phyloP scores from a whole-genome alignment of 1,140 invertebrate genomes.

The Neuroterus valhalla region DNA sequence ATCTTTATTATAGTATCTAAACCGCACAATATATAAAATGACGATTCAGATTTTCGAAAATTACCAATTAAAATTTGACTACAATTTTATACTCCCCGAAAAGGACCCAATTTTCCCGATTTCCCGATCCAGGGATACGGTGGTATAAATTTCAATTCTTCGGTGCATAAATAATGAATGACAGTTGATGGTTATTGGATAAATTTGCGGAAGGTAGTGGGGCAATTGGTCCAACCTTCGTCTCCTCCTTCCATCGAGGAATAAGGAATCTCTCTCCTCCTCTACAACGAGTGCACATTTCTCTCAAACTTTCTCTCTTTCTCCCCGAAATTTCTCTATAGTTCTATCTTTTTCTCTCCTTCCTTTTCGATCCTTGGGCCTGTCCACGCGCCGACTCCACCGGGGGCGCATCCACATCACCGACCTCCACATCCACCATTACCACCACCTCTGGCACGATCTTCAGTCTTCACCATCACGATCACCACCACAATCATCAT shows the following conservation, averaged over 20 bases:
- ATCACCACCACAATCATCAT: conserved; percentile 32
- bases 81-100: too few relatives aligned
- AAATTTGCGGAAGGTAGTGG: conserved; percentile 46
- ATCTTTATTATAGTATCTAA: too few relatives aligned
- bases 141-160: conserved; percentile 46
- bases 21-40: too few relatives aligned
- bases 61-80: too few relatives aligned
- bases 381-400: conserved; percentile 65
- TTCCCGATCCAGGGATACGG: conserved; percentile 24
- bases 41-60: too few relatives aligned
- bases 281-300: not conserved
- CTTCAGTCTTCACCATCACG: conserved; percentile 33
- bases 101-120: not conserved
- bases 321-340: conserved; percentile 21
- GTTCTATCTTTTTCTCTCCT: conserved; percentile 43
- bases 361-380: conserved; percentile 49
- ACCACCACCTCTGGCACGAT: conserved; percentile 33
- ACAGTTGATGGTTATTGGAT: conserved; percentile 59
- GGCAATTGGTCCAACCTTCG: conserved; percentile 57
- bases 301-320: not conserved
- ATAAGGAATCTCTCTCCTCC: not conserved
- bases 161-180: conserved; percentile 53
- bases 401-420: conserved; percentile 56
- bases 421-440: conserved; percentile 36
- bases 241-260: conserved; percentile 39